Evolutionary conservation across 2,797 vertebrate species (phyloP).

Genomic region (Dendrocincla tyrannina): DNA sequence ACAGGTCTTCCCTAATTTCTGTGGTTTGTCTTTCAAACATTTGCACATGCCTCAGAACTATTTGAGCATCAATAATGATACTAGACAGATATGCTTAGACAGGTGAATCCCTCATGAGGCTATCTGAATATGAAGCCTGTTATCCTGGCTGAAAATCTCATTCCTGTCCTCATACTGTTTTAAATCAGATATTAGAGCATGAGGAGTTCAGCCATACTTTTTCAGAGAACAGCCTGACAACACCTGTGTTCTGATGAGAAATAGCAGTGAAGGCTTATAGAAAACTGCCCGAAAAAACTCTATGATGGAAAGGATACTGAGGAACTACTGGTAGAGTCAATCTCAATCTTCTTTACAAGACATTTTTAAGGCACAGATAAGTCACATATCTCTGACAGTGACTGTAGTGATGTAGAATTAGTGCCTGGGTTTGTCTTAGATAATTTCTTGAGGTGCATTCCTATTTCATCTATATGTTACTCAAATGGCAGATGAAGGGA

Average conservation of each 20-base stretch:
- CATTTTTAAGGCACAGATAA: not conserved
- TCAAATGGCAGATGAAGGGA: not conserved
- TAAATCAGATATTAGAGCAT: not conserved
- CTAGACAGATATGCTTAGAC: not conserved
- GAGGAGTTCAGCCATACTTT: not conserved
- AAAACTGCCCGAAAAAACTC: not conserved
- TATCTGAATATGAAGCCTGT: not conserved
- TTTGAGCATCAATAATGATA: not conserved
- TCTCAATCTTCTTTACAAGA: not conserved
- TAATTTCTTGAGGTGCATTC: not conserved
- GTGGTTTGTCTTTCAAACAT: not conserved
- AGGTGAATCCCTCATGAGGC: not conserved
- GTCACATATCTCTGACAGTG: not conserved
- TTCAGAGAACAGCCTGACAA: not conserved
- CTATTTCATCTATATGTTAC: not conserved
- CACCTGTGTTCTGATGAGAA: not conserved
- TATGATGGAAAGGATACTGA: not conserved
- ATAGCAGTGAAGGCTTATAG: not conserved
- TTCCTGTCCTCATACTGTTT: not conserved
- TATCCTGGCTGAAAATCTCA: conserved; percentile 8
- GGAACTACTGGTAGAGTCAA: not conserved
- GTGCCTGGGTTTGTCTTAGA: not conserved
- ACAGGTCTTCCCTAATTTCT: not conserved
- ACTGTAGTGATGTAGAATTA: not conserved
- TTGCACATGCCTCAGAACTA: not conserved